Evolutionary conservation across 2,888 invertebrate species (phyloP).

Genomic region (Fragum fragum): DNA sequence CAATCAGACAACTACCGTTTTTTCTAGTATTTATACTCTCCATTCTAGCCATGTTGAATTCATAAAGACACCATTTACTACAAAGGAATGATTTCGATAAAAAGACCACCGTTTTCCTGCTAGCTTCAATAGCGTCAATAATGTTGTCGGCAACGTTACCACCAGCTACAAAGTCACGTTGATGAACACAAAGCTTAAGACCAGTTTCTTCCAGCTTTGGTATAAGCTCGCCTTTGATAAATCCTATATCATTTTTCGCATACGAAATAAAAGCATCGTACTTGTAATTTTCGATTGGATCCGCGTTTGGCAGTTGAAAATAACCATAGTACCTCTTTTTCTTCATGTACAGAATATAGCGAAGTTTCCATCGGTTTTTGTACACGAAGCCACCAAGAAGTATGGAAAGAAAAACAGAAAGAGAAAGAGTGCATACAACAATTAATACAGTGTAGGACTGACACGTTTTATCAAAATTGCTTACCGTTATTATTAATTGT

Average conservation of each 20-base stretch:
- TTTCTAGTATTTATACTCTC: conserved; percentile 58
- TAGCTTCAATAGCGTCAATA: conserved; percentile 62
- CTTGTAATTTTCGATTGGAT: conserved; percentile 26
- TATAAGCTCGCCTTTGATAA: conserved; percentile 27
- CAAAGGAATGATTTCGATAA: conserved; percentile 60
- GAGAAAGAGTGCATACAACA: conserved; percentile 16
- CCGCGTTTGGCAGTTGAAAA: neutral
- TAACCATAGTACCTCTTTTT: conserved; percentile 41
- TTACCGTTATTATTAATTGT: neutral
- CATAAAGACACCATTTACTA: conserved; percentile 72
- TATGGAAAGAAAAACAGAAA: conserved; percentile 33
- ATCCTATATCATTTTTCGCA: conserved; percentile 34
- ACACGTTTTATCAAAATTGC: conserved; percentile 24
- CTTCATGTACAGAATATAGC: conserved; percentile 56
- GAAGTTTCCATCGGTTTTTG: conserved; percentile 61
- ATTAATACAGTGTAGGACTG: conserved; percentile 5
- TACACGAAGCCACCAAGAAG: conserved; percentile 44
- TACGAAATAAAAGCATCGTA: conserved; percentile 55
- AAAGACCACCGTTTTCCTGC: conserved; percentile 69
- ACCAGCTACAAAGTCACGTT: conserved; percentile 71
- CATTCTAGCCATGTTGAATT: conserved; percentile 72
- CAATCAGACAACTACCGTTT: neutral
- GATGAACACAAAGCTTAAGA: conserved; percentile 67
- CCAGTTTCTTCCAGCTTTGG: conserved; percentile 38
- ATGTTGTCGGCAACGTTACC: conserved; percentile 70